Evolutionary conservation across 2,113 vertebrate genomes (phyloP).

Genomic region (Anas platyrhynchos): DNA sequence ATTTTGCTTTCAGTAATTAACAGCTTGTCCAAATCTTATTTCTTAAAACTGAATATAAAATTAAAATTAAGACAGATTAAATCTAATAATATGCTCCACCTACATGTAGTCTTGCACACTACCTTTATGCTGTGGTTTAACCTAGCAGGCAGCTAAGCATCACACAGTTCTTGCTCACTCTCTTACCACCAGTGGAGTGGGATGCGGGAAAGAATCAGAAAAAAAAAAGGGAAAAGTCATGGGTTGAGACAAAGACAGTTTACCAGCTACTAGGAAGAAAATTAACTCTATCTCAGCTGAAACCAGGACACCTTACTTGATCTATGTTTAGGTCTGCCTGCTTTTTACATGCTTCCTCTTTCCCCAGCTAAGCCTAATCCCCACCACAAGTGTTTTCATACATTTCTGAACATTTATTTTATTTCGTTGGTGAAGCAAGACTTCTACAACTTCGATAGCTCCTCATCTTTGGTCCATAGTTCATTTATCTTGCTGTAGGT

Average conservation of each 20-base stretch:
- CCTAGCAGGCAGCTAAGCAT: not conserved
- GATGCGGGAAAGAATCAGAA: not conserved
- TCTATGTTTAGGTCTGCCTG: not conserved
- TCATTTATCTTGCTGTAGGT: not conserved
- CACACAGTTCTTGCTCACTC: not conserved
- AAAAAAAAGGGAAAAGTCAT: not conserved
- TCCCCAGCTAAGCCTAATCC: not conserved
- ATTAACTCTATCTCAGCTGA: not conserved
- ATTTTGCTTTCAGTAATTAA: not conserved
- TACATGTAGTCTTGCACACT: not conserved
- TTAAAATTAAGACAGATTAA: not conserved
- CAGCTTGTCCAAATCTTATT: not conserved
- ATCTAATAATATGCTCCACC: not conserved
- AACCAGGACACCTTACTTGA: not conserved
- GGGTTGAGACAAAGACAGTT: not conserved
- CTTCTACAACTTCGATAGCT: not conserved
- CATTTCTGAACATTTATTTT: not conserved
- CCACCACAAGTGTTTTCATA: not conserved
- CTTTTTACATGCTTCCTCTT: not conserved
- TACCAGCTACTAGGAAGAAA: not conserved
- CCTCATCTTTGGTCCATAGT: not conserved
- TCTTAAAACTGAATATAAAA: not conserved
- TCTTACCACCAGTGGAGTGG: rapidly evolving
- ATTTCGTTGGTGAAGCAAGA: not conserved
- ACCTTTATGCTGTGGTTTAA: not conserved